Evolutionary conservation across 1,140 invertebrate species (phyloP).

Genomic region (Diabrotica undecimpunctata): DNA sequence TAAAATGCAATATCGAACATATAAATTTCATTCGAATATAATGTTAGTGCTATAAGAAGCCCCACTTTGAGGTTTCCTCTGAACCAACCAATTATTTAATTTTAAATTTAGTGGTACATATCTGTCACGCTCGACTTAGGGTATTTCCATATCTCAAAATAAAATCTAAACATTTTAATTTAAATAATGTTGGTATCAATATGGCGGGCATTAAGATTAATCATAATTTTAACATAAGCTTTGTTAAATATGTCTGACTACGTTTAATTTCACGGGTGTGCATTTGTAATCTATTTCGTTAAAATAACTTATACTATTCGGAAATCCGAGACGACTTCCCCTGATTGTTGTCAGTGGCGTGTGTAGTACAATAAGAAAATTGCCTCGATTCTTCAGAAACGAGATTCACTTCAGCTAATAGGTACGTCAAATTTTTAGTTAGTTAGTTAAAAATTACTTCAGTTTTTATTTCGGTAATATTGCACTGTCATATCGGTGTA

Average conservation of each 20-base stretch:
- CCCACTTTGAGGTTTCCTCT: too few relatives aligned
- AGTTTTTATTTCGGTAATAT: too few relatives aligned
- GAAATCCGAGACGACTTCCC: neutral
- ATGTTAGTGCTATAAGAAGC: too few relatives aligned
- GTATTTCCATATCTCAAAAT: neutral
- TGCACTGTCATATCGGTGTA: too few relatives aligned
- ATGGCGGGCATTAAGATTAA: neutral
- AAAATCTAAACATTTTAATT: slow-evolving; percentile 1
- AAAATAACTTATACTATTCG: neutral
- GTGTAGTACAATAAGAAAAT: neutral
- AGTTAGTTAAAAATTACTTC: too few relatives aligned
- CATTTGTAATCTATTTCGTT: slow-evolving; percentile 2
- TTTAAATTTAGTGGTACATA: neutral
- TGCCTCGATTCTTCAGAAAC: too few relatives aligned
- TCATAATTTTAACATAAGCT: neutral
- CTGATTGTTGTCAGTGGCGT: neutral
- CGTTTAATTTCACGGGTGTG: neutral
- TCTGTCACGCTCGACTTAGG: neutral
- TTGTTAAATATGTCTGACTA: neutral
- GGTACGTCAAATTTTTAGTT: too few relatives aligned
- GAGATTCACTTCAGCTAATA: too few relatives aligned
- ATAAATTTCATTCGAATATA: too few relatives aligned
- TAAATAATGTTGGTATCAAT: neutral
- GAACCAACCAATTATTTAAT: too few relatives aligned
- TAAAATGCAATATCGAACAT: too few relatives aligned